These are phyloP conservation scores for Tribolium castaneum DNA, from an alignment of 1,140 invertebrate genomes.

Conservation along the genomic window DNA sequence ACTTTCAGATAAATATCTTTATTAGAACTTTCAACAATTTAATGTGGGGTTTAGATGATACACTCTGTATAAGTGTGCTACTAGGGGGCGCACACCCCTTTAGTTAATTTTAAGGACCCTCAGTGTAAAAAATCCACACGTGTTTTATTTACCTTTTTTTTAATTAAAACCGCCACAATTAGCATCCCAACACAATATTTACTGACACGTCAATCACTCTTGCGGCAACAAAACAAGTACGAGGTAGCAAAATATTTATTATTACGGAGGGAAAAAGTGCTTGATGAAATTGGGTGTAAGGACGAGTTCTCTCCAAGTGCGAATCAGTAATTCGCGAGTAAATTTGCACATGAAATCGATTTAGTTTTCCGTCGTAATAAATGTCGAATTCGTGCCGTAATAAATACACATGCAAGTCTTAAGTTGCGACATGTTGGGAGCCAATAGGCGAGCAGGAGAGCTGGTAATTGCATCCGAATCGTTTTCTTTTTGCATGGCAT, in stretches of 20 bases:
- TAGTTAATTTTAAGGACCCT: not conserved
- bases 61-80: no score
- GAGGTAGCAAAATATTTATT: slow-evolving; percentile 22
- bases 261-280: not conserved
- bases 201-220: slow-evolving; percentile 23
- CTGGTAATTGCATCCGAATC: slow-evolving; percentile 9
- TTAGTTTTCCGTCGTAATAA: slow-evolving; percentile 10
- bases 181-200: slow-evolving; percentile 13
- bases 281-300: not conserved
- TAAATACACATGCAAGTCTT: slow-evolving; percentile 27
- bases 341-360: slow-evolving; percentile 30
- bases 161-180: not conserved
- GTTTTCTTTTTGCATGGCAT: slow-evolving; percentile 34
- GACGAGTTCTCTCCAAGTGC: not conserved
- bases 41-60: no score
- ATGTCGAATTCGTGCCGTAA: slow-evolving; percentile 21
- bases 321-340: not conserved
- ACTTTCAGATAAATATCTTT: no score
- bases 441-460: not conserved
- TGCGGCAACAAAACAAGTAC: not conserved
- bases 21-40: no score
- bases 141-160: slow-evolving; percentile 8
- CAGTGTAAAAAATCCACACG: not conserved
- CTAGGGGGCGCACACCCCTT: no score
- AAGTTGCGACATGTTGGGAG: slow-evolving; percentile 12